phyloP scores from a whole-genome alignment of 1,140 invertebrate species.

The Bombyx mandarina region DNA sequence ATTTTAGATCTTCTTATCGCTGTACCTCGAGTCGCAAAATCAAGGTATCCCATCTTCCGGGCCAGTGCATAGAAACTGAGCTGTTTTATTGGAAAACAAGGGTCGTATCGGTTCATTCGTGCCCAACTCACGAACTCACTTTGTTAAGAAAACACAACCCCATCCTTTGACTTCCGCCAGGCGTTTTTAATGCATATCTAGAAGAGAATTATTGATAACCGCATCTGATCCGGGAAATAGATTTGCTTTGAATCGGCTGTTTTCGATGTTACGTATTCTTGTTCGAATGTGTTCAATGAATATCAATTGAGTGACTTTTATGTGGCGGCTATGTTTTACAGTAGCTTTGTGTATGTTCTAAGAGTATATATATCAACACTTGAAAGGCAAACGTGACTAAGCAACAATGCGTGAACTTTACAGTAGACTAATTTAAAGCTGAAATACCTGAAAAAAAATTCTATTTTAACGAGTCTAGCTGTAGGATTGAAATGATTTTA shows the following conservation, averaged over 20 bases:
- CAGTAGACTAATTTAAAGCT: too few species aligned
- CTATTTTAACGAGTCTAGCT: too few species aligned
- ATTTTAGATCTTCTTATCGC: not conserved
- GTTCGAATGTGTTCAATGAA: too few species aligned
- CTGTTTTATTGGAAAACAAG: slow-evolving; percentile 39
- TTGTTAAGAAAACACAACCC: slow-evolving; percentile 34
- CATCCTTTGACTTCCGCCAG: slow-evolving; percentile 28
- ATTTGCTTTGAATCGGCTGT: slow-evolving; percentile 13
- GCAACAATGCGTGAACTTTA: too few species aligned
- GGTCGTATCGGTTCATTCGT: slow-evolving; percentile 28
- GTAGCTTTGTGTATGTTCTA: too few species aligned
- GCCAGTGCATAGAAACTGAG: slow-evolving; percentile 24
- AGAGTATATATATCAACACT: too few species aligned
- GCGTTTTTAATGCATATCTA: slow-evolving; percentile 42
- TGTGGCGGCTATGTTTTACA: too few species aligned
- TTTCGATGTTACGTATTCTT: too few species aligned
- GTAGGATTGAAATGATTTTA: too few species aligned
- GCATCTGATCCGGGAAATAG: slow-evolving; percentile 20
- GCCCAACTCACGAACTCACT: slow-evolving; percentile 31
- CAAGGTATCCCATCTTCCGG: slow-evolving; percentile 11
- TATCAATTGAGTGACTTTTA: too few species aligned
- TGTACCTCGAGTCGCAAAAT: slow-evolving; percentile 13
- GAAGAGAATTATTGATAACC: slow-evolving; percentile 52
- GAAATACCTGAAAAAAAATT: too few species aligned
- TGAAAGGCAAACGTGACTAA: too few species aligned